phyloP scores from a whole-genome alignment of 2,113 vertebrate genomes.

The Aramus guarauna region DNA sequence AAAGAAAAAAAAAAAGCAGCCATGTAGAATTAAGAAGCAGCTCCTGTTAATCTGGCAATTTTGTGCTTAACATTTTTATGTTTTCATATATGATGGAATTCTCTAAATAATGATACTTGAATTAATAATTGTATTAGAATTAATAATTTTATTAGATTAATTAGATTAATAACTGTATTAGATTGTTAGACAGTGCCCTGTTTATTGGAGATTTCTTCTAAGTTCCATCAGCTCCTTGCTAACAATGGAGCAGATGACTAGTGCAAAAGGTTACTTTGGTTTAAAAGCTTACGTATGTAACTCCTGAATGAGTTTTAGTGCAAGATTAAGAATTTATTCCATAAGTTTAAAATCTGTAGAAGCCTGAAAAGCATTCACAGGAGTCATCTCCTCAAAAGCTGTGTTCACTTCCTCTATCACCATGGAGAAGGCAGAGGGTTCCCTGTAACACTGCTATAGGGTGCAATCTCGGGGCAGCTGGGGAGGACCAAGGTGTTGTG shows the following conservation, averaged over 20 bases:
- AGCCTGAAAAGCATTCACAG: neutral
- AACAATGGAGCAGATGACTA: neutral
- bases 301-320: neutral
- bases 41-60: neutral
- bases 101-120: neutral
- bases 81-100: neutral
- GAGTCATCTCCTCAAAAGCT: neutral
- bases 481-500: neutral
- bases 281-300: neutral
- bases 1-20: neutral
- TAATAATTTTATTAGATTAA: neutral
- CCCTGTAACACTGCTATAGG: neutral
- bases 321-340: neutral
- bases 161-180: neutral
- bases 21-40: neutral
- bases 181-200: neutral
- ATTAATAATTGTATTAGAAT: neutral
- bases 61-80: neutral
- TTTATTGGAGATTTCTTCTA: neutral
- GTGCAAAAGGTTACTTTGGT: neutral
- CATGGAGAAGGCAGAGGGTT: neutral
- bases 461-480: rapidly evolving
- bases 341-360: neutral
- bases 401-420: neutral
- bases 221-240: neutral